Percentiles rank a stretch among this genome's conserved stretches.
Evolutionary conservation across 2,888 invertebrate species (phyloP).

Genomic region (Adineta ricciae): DNA sequence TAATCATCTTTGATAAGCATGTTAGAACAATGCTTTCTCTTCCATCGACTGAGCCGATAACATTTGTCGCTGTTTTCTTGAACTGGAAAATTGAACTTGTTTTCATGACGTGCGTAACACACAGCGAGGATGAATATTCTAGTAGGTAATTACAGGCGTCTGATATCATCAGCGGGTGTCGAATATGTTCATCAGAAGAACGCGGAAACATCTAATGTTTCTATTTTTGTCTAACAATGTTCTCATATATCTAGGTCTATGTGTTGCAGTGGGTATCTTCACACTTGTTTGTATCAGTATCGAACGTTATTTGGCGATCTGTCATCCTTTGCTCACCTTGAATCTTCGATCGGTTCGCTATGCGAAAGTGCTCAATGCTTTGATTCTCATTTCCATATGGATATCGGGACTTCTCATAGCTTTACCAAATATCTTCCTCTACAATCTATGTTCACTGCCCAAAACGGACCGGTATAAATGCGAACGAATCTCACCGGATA

Average conservation of each 20-base stretch:
- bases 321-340: background rate
- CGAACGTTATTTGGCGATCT: conserved; percentile 6
- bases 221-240: too few species aligned
- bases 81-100: too few species aligned
- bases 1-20: too few species aligned
- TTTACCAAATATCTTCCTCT: background rate
- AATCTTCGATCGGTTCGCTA: background rate
- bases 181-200: too few species aligned
- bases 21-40: too few species aligned
- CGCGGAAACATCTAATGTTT: too few species aligned
- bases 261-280: background rate
- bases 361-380: background rate
- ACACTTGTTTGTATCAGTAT: conserved; percentile 16
- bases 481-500: background rate
- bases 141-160: too few species aligned
- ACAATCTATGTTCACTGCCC: background rate
- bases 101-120: too few species aligned
- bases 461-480: background rate
- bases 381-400: background rate
- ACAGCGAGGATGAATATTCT: too few species aligned
- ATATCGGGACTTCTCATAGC: background rate
- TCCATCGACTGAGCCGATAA: too few species aligned
- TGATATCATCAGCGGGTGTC: too few species aligned
- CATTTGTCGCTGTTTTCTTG: too few species aligned
- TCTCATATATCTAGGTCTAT: background rate